Base-by-base conservation (phyloP, 1,140 invertebrate genomes). In the Cylas formicarius region DNA sequence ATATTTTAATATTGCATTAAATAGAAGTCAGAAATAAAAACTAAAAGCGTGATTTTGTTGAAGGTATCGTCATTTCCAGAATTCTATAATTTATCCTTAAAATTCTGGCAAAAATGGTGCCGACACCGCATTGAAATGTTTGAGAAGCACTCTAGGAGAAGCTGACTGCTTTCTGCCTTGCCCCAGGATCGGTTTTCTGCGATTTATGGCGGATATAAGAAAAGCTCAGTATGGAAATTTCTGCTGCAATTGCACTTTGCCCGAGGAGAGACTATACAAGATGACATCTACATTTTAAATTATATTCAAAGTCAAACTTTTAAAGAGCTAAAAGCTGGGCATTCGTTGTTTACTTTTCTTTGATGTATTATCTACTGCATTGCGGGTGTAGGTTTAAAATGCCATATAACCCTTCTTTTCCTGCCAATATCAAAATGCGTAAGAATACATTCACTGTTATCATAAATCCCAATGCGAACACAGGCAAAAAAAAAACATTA, bases 211-310 rank as follows among this genome's bases (percentile, higher is more conserved):
- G 13, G 11, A 17, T 9, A 20, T 19, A 10, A 35, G 13, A 35
- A 19, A 35, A n/a, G 18, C 9, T 20, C 18, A 7, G 28, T 35
- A 19, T 35, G 18, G 3, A 35, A 35, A 35, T 35, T 35, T 19
- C 16, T 35, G 14, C 33, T 16, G 33, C 17, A 35, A 35, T 16
- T 35, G 16, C 33, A 35, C 14, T 35, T 35, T 35, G 33, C 18
- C n/a, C 22, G 19, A 18, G 17, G 18, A 35, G 22, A 35, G 33
- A 11, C n/a, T 35, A 10, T 35, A 35, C 14, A 35, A 16, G 33
- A 16, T 35, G 14, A 35, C 11, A 35, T 35, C 18, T 35, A 18
- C 33, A 35, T 35, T 35, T 35, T 35, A 35, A 35, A 35, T 35
- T 35, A n/a, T n/a, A n/a, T n/a, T n/a, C n/a, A n/a, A n/a, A n/a